Conservation (phyloP, 1,140 invertebrate species). For the Chironomus striatipennis region DNA sequence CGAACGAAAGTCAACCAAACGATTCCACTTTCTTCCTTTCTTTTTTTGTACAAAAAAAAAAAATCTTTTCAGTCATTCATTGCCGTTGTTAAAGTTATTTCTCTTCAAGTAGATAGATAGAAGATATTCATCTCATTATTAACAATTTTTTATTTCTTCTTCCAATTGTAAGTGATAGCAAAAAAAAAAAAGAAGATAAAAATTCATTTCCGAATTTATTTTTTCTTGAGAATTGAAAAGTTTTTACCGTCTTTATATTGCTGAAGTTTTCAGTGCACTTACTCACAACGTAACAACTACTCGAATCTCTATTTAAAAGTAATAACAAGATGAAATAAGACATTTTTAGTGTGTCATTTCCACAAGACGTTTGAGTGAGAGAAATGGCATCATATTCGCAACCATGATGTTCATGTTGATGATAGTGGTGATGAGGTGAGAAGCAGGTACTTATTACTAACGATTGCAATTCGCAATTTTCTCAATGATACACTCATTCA, state of each 20-base stretch:
- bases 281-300: too few species aligned
- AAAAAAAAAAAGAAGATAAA: too few species aligned
- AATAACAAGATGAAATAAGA: too few species aligned
- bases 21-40: not conserved
- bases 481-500: slow-evolving; percentile 12
- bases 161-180: too few species aligned
- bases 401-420: not conserved
- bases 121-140: too few species aligned
- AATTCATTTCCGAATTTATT: too few species aligned
- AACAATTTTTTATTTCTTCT: too few species aligned
- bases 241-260: too few species aligned
- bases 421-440: slow-evolving; percentile 10
- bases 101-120: too few species aligned
- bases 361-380: not conserved
- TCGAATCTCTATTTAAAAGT: too few species aligned
- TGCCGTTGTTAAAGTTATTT: not conserved
- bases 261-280: too few species aligned
- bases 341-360: not conserved
- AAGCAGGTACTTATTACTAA: slow-evolving; percentile 13
- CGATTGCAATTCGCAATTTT: slow-evolving; percentile 12
- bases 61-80: not conserved
- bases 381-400: not conserved
- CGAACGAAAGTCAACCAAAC: not conserved
- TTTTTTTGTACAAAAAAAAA: not conserved
- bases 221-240: too few species aligned